Evolutionary conservation across 2,113 vertebrate species (phyloP).

Genomic region (Nematolebias whitei): DNA sequence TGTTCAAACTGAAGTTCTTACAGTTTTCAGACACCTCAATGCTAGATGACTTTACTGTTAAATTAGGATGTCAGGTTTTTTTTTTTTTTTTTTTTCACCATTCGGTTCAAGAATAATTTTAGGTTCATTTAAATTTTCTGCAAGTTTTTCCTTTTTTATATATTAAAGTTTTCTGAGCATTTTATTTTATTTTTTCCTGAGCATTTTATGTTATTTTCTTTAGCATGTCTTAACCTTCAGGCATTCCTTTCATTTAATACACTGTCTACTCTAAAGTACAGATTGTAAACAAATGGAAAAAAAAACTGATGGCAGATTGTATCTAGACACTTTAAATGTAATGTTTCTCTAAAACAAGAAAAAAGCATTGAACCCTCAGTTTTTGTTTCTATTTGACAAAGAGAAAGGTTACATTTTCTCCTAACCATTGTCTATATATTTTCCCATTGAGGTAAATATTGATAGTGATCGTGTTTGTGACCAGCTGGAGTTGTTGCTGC

Average conservation of each 20-base stretch:
- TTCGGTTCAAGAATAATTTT: slow-evolving; percentile 22
- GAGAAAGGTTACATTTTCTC: slow-evolving; percentile 35
- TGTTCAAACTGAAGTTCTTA: slow-evolving; percentile 34
- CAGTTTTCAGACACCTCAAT: slow-evolving; percentile 40
- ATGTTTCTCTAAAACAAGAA: slow-evolving; percentile 23
- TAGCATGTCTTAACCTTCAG: slow-evolving; percentile 49
- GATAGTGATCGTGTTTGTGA: slow-evolving; percentile 53
- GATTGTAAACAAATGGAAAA: slow-evolving; percentile 35
- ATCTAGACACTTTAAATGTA: slow-evolving; percentile 13
- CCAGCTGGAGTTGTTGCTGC: slow-evolving; percentile 33
- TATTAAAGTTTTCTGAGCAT: slow-evolving; percentile 6
- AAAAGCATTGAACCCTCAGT: slow-evolving; percentile 23
- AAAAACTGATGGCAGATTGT: slow-evolving; percentile 21
- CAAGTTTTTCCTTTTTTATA: background rate
- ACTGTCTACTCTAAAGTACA: slow-evolving; percentile 28
- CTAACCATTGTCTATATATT: background rate
- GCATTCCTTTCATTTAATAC: slow-evolving; percentile 61
- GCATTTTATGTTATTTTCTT: slow-evolving; percentile 19
- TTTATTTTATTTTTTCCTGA: slow-evolving; percentile 3
- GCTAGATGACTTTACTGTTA: slow-evolving; percentile 49
- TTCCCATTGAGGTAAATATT: slow-evolving; percentile 29
- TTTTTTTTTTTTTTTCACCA: slow-evolving; percentile 5
- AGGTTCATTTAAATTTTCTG: slow-evolving; percentile 29
- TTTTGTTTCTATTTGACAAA: slow-evolving; percentile 13
- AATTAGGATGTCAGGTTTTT: slow-evolving; percentile 26